Evolutionary conservation across 2,888 invertebrate genomes (phyloP).

Genomic region (Tiliacea aurago): DNA sequence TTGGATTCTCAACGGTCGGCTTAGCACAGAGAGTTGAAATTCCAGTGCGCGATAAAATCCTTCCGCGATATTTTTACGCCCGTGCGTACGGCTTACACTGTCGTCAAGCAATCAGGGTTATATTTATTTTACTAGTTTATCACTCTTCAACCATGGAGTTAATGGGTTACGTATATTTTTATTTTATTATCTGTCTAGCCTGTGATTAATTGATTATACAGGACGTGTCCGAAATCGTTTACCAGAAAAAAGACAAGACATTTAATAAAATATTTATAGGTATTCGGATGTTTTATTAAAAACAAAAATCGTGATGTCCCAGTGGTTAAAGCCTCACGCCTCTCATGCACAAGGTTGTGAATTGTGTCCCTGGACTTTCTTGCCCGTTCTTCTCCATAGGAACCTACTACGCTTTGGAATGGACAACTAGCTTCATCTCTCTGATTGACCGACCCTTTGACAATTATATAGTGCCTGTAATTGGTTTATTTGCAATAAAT

Average conservation of each 20-base stretch:
- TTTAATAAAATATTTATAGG: neutral
- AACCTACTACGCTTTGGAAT: too few species aligned
- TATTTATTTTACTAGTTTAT: slow-evolving; percentile 39
- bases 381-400: too few species aligned
- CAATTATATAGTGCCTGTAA: too few species aligned
- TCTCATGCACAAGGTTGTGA: neutral
- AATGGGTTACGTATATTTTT: neutral
- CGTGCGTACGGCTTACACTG: too few species aligned
- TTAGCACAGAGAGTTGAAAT: too few species aligned
- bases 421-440: too few species aligned
- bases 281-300: neutral
- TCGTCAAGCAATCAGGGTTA: slow-evolving; percentile 9
- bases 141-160: slow-evolving; percentile 5
- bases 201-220: neutral
- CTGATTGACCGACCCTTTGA: too few species aligned
- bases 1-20: too few species aligned
- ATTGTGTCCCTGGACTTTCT: too few species aligned
- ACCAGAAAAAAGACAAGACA: neutral
- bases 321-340: neutral
- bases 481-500: too few species aligned
- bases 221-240: neutral
- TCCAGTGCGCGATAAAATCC: too few species aligned
- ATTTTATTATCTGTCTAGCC: neutral
- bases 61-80: too few species aligned
- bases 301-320: neutral